Conservation (phyloP, 2,888 invertebrate species). For the Aricia artaxerxes region DNA sequence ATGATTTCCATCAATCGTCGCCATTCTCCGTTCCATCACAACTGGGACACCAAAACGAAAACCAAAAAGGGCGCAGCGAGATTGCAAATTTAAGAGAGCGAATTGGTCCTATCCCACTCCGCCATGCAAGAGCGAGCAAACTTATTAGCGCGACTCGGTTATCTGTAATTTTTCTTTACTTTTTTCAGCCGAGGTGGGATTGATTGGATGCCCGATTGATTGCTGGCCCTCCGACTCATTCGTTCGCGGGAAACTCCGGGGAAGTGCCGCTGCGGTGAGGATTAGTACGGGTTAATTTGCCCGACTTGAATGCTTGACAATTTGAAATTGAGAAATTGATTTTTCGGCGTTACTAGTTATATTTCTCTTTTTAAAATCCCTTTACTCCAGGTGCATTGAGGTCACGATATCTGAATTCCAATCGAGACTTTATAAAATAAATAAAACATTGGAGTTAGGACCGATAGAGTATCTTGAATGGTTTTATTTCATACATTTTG, state of each 20-base stretch:
- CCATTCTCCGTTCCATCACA: conserved; percentile 35
- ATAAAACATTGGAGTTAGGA: no score
- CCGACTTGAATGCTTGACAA: not conserved
- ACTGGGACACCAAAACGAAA: conserved; percentile 41
- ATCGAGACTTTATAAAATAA: not conserved
- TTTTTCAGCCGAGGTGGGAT: conserved; percentile 65
- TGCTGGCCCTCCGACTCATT: conserved; percentile 64
- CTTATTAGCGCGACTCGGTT: conserved; percentile 52
- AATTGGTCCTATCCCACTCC: conserved; percentile 69
- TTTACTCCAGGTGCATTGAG: not conserved
- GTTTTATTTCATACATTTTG: not conserved
- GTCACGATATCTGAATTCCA: not conserved
- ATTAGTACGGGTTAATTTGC: conserved; percentile 13
- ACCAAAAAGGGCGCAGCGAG: conserved; percentile 49
- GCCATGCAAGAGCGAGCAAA: conserved; percentile 70
- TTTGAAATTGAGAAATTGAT: not conserved
- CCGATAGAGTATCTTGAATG: not conserved
- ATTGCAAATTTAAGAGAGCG: conserved; percentile 63
- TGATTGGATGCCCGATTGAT: conserved; percentile 67
- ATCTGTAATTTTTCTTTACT: conserved; percentile 65
- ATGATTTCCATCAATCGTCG: conserved; percentile 31
- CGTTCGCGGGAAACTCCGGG: conserved; percentile 41
- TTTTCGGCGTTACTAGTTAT: not conserved
- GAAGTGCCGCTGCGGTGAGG: conserved; percentile 11
- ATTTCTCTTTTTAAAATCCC: not conserved